Evolutionary conservation across 53 echinoderm and acorn worm genomes (phyloP).

Genomic region (Paelopatides confundens): DNA sequence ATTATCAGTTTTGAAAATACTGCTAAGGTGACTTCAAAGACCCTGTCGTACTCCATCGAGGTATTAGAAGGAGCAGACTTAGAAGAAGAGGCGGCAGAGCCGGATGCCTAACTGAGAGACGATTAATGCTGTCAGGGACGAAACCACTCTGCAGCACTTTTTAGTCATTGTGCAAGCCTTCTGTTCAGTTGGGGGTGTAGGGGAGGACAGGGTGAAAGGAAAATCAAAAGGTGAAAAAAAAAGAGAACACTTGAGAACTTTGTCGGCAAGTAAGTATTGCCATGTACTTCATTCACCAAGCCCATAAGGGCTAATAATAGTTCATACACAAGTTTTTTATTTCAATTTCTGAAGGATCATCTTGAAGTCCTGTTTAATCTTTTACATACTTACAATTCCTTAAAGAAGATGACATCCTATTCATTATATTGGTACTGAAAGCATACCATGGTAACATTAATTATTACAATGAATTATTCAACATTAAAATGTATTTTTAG

Average conservation of each 20-base stretch:
- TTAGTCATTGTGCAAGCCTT: no score
- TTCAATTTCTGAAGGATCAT: no score
- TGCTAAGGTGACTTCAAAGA: conserved; percentile 39
- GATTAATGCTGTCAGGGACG: no score
- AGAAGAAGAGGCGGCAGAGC: background rate
- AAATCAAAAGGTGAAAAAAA: background rate
- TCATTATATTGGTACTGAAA: conserved; percentile 26
- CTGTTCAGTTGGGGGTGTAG: no score
- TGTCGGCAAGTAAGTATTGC: background rate
- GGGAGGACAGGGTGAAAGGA: no score
- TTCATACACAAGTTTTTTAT: no score
- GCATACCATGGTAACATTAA: conserved; percentile 20
- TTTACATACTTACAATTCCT: no score
- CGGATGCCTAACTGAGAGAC: background rate
- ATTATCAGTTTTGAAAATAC: conserved; percentile 44
- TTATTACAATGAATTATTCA: conserved; percentile 6
- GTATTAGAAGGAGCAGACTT: conserved; percentile 7
- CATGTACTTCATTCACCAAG: background rate
- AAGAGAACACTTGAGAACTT: background rate
- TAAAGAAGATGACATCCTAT: no score
- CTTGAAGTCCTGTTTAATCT: no score
- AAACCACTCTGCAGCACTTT: no score
- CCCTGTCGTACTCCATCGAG: conserved; percentile 36
- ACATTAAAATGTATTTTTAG: background rate
- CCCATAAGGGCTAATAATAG: background rate